phyloP scores from a whole-genome alignment of 2,797 vertebrate species.

The Sarcoramphus papa region DNA sequence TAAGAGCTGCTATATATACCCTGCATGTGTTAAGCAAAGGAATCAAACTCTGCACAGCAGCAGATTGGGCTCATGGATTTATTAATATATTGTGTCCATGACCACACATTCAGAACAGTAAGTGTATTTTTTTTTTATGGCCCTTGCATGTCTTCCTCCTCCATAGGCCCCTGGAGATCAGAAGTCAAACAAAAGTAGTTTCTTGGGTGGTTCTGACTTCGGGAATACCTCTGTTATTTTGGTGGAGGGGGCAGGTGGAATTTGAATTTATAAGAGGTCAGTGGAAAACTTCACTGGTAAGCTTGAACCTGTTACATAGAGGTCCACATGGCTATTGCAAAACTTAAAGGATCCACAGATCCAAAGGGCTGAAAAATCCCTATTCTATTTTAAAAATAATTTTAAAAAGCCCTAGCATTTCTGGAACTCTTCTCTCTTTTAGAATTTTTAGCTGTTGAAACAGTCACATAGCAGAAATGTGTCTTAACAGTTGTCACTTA shows the following conservation, averaged over 20 bases:
- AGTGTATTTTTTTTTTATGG: background rate
- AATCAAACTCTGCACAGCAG: background rate
- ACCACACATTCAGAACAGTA: background rate
- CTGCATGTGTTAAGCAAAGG: background rate
- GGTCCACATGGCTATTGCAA: background rate
- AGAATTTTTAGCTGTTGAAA: background rate
- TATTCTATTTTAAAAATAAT: background rate
- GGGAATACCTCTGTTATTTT: background rate
- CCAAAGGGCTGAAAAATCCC: background rate
- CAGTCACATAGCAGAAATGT: background rate
- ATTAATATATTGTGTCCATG: background rate
- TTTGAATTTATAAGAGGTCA: background rate
- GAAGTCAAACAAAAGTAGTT: background rate
- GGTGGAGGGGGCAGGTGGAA: background rate
- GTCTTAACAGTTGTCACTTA: conserved; percentile 5
- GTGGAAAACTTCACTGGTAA: background rate
- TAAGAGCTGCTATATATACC: background rate
- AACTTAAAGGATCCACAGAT: background rate
- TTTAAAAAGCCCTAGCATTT: background rate
- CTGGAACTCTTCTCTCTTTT: background rate
- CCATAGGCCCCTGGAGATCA: background rate
- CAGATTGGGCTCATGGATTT: background rate
- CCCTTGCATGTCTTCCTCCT: background rate
- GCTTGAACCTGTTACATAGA: background rate
- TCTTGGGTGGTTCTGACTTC: background rate